These are phyloP conservation scores for Astreopora myriophthalma DNA, from an alignment of 64 coral and sea anemone genomes.

Conservation along the genomic window DNA sequence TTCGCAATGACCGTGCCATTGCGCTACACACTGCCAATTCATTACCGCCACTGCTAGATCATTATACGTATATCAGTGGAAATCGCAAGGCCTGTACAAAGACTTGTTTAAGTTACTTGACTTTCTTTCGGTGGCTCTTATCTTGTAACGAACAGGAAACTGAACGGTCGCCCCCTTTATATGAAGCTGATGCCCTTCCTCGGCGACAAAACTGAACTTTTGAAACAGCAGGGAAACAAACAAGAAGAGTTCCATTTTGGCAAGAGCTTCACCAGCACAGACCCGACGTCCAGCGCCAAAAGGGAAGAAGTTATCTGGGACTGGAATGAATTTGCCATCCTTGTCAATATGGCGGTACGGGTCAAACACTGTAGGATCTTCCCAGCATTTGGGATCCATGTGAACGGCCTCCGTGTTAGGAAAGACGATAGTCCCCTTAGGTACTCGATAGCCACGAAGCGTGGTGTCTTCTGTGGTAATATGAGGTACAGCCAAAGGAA, in stretches of 20 bases:
- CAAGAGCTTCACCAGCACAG: slow-evolving; percentile 42
- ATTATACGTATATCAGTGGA: too few species aligned
- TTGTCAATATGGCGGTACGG: slow-evolving; percentile 37
- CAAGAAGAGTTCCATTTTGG: slow-evolving; percentile 37
- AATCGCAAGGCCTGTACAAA: too few species aligned
- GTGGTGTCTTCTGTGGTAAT: neutral
- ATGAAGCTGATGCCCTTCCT: neutral
- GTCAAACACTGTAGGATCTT: slow-evolving; percentile 15
- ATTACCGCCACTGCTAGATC: too few species aligned
- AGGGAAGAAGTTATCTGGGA: slow-evolving; percentile 5
- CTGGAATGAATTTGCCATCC: slow-evolving; percentile 13
- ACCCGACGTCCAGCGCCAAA: slow-evolving; percentile 33
- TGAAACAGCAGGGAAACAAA: slow-evolving; percentile 4
- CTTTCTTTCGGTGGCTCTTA: slow-evolving; percentile 16
- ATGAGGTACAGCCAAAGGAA: slow-evolving; percentile 23
- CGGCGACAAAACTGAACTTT: neutral
- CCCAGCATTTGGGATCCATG: slow-evolving; percentile 38
- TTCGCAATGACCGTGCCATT: too few species aligned
- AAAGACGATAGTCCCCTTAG: neutral
- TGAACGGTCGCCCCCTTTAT: neutral
- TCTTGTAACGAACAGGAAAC: slow-evolving; percentile 8
- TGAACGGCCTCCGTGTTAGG: slow-evolving; percentile 31
- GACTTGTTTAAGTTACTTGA: too few species aligned
- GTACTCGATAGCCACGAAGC: slow-evolving; percentile 29
- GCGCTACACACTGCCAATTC: too few species aligned